Percentiles rank a stretch among this genome's conserved stretches.
Conservation (phyloP, 2,888 invertebrate genomes). For the Corbicula japonica region DNA sequence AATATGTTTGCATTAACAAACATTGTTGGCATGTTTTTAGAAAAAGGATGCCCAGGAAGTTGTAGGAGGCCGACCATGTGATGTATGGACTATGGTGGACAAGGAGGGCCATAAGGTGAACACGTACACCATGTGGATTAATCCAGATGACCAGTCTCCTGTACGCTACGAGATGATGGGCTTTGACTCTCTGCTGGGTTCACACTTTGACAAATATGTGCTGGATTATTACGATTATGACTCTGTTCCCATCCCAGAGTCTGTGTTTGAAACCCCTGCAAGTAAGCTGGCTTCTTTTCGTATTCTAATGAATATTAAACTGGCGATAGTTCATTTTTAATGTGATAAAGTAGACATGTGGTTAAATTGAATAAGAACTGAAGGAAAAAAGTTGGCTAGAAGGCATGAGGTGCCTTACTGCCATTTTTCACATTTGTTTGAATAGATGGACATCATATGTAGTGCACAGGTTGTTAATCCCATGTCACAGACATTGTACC, state of each 20-base stretch:
- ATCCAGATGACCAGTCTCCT: conserved; percentile 84
- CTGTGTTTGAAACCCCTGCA: conserved; percentile 72
- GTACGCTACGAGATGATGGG: conserved; percentile 97
- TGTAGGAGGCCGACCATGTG: conserved; percentile 91
- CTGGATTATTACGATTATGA: conserved; percentile 91
- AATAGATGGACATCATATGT: too few species aligned
- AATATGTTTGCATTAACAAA: too few species aligned
- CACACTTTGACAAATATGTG: conserved; percentile 98
- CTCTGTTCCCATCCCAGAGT: conserved; percentile 51
- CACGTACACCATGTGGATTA: conserved; percentile 95
- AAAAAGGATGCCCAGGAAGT: conserved; percentile 82
- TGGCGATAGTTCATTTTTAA: neutral
- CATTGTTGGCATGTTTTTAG: too few species aligned
- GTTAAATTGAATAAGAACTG: neutral
- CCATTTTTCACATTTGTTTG: too few species aligned
- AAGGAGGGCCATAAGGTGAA: conserved; percentile 93
- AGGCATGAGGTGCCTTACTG: neutral
- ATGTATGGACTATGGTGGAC: conserved; percentile 92
- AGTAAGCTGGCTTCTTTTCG: conserved; percentile 66
- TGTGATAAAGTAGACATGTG: neutral
- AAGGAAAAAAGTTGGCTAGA: neutral
- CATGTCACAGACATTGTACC: too few species aligned
- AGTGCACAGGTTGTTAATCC: too few species aligned
- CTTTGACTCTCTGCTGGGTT: conserved; percentile 96
- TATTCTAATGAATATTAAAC: neutral